These are phyloP conservation scores for Conistra vaccinii DNA, from an alignment of 2,888 invertebrate species.

Conservation along the genomic window DNA sequence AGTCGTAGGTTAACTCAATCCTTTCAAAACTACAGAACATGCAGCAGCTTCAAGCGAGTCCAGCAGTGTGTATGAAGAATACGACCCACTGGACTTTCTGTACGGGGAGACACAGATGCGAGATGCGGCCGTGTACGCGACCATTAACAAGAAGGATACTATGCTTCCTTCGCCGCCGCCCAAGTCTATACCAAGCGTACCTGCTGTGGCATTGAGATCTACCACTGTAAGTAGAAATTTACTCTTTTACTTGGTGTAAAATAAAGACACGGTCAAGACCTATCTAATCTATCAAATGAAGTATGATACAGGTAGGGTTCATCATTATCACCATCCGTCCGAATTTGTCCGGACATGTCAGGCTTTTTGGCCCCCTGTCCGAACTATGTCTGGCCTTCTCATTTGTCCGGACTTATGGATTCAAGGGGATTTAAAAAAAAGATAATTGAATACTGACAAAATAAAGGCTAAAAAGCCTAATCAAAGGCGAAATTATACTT, in stretches of 20 bases:
- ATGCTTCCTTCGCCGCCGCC: conserved; percentile 87
- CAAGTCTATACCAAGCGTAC: conserved; percentile 83
- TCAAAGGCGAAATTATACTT: not conserved
- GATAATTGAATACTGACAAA: too few species aligned
- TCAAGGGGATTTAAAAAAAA: too few species aligned
- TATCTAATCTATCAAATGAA: not conserved
- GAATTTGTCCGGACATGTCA: too few species aligned
- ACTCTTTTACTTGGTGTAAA: not conserved
- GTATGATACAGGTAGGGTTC: not conserved
- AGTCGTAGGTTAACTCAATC: not conserved
- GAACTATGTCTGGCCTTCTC: too few species aligned
- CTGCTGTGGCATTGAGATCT: conserved; percentile 81
- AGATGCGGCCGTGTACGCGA: conserved; percentile 85
- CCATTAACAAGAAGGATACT: conserved; percentile 82
- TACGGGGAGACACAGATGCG: conserved; percentile 89
- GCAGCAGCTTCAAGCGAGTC: conserved; percentile 83
- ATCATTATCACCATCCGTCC: too few species aligned
- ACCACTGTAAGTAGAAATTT: conserved; percentile 81
- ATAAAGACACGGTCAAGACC: not conserved
- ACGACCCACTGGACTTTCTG: conserved; percentile 87
- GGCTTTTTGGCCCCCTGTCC: too few species aligned
- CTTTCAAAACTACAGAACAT: conserved; percentile 75
- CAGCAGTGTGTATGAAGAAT: conserved; percentile 88
- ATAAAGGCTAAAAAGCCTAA: too few species aligned
- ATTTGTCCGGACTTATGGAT: too few species aligned